Evolutionary conservation across 2,797 vertebrate genomes (phyloP).

Genomic region (Margarornis squamiger): DNA sequence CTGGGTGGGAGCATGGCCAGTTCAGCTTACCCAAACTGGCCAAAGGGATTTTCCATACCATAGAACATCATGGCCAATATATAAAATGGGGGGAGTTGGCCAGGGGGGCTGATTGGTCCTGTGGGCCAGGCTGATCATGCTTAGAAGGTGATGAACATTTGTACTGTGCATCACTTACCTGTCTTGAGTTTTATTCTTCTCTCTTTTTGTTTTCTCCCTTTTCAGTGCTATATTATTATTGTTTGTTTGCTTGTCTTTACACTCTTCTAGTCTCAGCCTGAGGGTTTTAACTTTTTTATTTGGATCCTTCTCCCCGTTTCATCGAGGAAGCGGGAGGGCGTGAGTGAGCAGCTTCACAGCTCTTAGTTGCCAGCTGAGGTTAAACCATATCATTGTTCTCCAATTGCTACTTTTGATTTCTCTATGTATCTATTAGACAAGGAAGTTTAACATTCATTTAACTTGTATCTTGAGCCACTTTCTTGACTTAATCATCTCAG

Average conservation of each 20-base stretch:
- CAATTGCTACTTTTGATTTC: not conserved
- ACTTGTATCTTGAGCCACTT: not conserved
- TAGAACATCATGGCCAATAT: not conserved
- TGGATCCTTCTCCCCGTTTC: not conserved
- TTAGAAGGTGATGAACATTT: not conserved
- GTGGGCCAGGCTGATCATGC: not conserved
- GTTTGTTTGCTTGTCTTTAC: not conserved
- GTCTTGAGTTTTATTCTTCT: not conserved
- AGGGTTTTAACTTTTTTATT: not conserved
- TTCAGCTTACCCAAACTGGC: not conserved
- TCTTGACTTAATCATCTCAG: not conserved
- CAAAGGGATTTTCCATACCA: not conserved
- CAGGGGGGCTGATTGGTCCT: not conserved
- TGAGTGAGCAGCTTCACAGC: not conserved
- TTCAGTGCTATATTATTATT: not conserved
- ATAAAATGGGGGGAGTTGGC: not conserved
- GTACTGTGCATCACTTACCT: not conserved
- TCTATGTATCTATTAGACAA: not conserved
- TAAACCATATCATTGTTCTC: not conserved
- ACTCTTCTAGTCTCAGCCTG: not conserved
- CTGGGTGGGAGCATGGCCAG: not conserved
- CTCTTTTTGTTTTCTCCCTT: not conserved
- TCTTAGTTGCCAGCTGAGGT: not conserved
- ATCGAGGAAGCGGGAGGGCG: not conserved
- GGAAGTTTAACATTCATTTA: not conserved